phyloP scores from a whole-genome alignment of 2,888 invertebrate species.

The Ceramica pisi region DNA sequence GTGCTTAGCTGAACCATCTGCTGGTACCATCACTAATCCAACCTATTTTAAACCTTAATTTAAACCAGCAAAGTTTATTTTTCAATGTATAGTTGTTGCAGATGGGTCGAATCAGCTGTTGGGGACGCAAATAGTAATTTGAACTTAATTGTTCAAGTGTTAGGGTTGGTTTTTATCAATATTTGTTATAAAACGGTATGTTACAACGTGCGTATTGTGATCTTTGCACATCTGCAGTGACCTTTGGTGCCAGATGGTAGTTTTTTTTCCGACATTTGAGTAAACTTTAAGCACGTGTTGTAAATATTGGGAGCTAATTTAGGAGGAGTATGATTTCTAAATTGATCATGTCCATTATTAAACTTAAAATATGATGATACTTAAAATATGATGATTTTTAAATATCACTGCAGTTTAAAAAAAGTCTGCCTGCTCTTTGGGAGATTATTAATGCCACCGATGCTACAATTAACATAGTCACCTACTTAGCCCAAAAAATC shows the following conservation, averaged over 20 bases:
- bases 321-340: not conserved
- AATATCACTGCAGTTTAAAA: too few species aligned
- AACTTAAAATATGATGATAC: too few species aligned
- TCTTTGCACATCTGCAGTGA: slow-evolving; percentile 62
- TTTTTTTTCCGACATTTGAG: slow-evolving; percentile 46
- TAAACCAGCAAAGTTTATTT: not conserved
- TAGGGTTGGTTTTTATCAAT: slow-evolving; percentile 52
- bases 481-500: too few species aligned
- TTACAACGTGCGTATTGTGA: slow-evolving; percentile 39
- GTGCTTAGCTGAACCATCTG: slow-evolving; percentile 62
- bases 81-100: slow-evolving; percentile 17
- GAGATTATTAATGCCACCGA: too few species aligned
- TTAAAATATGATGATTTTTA: too few species aligned
- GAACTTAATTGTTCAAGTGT: not conserved
- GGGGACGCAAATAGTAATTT: slow-evolving; percentile 36
- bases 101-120: slow-evolving; percentile 61
- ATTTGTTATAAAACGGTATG: slow-evolving; percentile 44
- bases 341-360: too few species aligned
- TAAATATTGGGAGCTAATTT: slow-evolving; percentile 45
- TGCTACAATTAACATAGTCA: too few species aligned
- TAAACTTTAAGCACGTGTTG: slow-evolving; percentile 32
- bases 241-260: slow-evolving; percentile 66
- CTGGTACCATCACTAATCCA: not conserved
- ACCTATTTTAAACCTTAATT: not conserved
- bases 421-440: too few species aligned